These are phyloP conservation scores for Gymnothorax javanicus DNA, from an alignment of 2,797 vertebrate species.

Conservation along the genomic window DNA sequence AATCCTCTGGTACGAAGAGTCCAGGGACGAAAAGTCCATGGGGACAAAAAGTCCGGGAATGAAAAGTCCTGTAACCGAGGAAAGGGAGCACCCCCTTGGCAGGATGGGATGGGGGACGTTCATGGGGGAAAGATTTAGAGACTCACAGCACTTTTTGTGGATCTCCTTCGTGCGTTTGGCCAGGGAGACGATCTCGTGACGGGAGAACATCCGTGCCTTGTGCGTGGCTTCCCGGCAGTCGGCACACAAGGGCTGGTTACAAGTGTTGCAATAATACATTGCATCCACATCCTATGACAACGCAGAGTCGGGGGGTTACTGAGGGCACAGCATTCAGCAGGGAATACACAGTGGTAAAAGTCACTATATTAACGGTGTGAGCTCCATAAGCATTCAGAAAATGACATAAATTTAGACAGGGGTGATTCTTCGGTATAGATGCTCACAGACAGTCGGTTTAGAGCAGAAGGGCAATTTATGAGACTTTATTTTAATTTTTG, in stretches of 20 bases:
- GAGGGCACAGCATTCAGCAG: background rate
- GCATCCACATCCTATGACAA: constrained; percentile 78
- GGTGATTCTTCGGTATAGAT: too few species aligned
- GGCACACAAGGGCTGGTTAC: constrained; percentile 86
- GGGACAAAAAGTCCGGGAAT: too few species aligned
- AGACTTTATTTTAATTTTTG: too few species aligned
- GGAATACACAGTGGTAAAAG: background rate
- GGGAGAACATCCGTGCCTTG: constrained; percentile 87
- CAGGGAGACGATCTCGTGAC: constrained; percentile 90
- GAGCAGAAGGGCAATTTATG: too few species aligned
- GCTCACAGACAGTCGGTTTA: too few species aligned
- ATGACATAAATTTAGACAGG: too few species aligned
- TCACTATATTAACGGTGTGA: background rate
- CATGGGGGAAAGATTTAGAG: background rate
- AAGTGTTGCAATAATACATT: constrained; percentile 96
- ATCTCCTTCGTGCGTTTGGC: constrained; percentile 87
- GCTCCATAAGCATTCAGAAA: too few species aligned
- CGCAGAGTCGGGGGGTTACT: background rate
- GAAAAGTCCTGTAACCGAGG: too few species aligned
- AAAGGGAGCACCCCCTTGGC: too few species aligned
- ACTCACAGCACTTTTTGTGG: constrained; percentile 91
- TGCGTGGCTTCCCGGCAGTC: constrained; percentile 89
- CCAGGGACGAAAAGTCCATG: too few species aligned
- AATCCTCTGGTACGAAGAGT: too few species aligned
- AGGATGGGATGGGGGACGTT: background rate